phyloP scores from a whole-genome alignment of 2,888 invertebrate species.

The Mythimna impura region DNA sequence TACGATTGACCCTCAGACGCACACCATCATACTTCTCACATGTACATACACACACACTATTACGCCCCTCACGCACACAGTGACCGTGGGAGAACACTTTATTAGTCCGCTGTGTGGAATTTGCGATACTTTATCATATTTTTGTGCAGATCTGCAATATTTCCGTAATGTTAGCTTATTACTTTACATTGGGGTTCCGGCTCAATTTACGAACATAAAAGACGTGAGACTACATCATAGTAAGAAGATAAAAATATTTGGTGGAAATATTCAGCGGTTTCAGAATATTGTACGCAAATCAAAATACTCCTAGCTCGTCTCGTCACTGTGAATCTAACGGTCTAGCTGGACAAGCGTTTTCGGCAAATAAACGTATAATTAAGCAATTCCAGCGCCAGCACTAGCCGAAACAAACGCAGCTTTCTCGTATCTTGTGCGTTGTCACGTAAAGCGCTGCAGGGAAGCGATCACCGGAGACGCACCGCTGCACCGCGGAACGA shows the following conservation, averaged over 20 bases:
- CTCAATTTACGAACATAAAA: background rate
- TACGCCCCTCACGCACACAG: background rate
- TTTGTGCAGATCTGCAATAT: constrained; percentile 35
- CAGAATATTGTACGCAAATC: background rate
- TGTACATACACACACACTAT: background rate
- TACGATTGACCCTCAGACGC: constrained; percentile 14
- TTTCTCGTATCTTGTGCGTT: background rate
- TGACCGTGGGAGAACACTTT: background rate
- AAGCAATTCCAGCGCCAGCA: constrained; percentile 13
- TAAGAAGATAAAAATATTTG: background rate
- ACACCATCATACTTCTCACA: background rate
- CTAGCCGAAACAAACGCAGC: background rate
- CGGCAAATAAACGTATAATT: constrained; percentile 30
- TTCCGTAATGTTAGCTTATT: constrained; percentile 29
- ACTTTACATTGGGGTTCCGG: background rate
- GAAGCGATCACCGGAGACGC: background rate
- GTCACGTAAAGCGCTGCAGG: background rate
- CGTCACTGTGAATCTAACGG: background rate
- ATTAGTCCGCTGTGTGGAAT: constrained; percentile 15
- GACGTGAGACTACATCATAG: no score
- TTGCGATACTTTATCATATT: constrained; percentile 20
- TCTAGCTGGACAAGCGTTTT: constrained; percentile 4
- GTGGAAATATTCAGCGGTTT: constrained; percentile 9
- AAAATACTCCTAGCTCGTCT: background rate
- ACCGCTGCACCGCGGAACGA: background rate